A percentile compares a stretch with the other conserved stretches of the same genome.
phyloP scores from a whole-genome alignment of 2,113 vertebrate species.

The Calyptommatus sinebrachiatus region DNA sequence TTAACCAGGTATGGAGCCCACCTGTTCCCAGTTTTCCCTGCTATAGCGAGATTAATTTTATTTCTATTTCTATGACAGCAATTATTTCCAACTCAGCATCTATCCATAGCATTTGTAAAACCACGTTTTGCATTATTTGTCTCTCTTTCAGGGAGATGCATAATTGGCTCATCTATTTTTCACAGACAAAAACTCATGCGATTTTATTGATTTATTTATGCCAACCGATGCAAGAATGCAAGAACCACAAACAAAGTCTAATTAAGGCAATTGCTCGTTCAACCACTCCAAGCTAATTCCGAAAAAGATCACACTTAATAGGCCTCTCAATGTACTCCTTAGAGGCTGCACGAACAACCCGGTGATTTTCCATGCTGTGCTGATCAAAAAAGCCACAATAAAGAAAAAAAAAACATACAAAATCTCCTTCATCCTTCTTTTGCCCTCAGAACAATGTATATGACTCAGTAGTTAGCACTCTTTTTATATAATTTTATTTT shows the following conservation, averaged over 20 bases:
- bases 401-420: constrained; percentile 27
- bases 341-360: constrained; percentile 42
- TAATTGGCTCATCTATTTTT: constrained; percentile 31
- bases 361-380: constrained; percentile 61
- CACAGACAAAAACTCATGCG: constrained; percentile 34
- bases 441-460: constrained; percentile 36
- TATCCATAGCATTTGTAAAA: neutral
- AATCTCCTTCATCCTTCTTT: constrained; percentile 58
- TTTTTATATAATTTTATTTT: constrained; percentile 38
- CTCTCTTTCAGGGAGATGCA: neutral
- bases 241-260: constrained; percentile 67
- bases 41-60: neutral
- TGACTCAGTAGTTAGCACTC: constrained; percentile 50
- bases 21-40: neutral
- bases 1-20: neutral
- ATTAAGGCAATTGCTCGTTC: constrained; percentile 61
- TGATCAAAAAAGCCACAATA: constrained; percentile 58
- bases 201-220: constrained; percentile 60
- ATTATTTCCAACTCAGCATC: neutral
- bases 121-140: neutral
- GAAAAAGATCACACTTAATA: constrained; percentile 55
- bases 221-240: constrained; percentile 45
- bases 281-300: constrained; percentile 38
- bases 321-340: constrained; percentile 48
- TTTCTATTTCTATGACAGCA: neutral